These are phyloP conservation scores for Pentalonia nigronervosa DNA, from an alignment of 1,140 invertebrate genomes.

Conservation along the genomic window DNA sequence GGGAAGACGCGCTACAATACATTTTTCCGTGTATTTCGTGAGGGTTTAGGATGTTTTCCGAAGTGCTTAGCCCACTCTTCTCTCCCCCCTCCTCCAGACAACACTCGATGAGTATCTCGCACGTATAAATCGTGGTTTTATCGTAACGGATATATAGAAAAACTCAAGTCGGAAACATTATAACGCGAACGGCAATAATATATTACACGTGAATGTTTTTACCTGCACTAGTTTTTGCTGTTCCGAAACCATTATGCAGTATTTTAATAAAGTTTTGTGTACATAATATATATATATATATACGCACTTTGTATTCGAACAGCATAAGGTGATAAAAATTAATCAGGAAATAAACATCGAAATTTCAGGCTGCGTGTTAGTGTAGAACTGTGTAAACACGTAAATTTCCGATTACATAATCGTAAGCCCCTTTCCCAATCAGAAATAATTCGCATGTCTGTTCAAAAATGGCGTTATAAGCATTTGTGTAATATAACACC, in stretches of 20 bases:
- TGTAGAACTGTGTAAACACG: neutral
- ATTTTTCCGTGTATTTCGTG: neutral
- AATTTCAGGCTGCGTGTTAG: neutral
- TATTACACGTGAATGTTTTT: neutral
- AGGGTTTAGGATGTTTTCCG: neutral
- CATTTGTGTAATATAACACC: neutral
- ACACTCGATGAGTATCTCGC: neutral
- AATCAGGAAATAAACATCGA: neutral
- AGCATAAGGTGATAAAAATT: neutral
- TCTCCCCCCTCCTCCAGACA: too few relatives aligned
- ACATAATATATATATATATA: neutral
- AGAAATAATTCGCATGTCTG: neutral
- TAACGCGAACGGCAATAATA: neutral
- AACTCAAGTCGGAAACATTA: constrained; percentile 7
- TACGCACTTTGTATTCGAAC: neutral
- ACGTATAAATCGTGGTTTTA: neutral
- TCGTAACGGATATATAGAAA: neutral
- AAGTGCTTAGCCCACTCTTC: neutral
- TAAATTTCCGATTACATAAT: neutral
- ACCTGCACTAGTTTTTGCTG: neutral
- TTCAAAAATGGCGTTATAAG: neutral
- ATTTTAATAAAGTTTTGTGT: neutral
- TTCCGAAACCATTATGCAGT: neutral
- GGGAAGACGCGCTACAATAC: neutral
- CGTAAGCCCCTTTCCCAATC: too few relatives aligned